phyloP scores from a whole-genome alignment of 2,113 vertebrate species.

The Morone saxatilis region DNA sequence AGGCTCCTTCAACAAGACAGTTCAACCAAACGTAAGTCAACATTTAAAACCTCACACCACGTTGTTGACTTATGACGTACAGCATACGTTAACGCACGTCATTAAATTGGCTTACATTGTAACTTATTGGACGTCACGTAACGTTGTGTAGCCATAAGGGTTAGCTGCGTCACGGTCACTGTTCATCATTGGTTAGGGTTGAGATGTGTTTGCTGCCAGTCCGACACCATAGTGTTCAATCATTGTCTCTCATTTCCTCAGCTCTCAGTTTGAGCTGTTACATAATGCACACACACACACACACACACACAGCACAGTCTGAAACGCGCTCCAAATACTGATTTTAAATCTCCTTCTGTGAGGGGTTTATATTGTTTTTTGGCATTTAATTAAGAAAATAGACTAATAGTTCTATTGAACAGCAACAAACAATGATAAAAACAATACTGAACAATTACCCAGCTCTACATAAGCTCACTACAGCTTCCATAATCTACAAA shows the following conservation, averaged over 20 bases:
- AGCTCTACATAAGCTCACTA: background rate
- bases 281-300: too few relatives aligned
- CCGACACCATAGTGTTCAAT: too few relatives aligned
- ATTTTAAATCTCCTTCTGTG: too few relatives aligned
- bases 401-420: background rate
- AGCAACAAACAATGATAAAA: background rate
- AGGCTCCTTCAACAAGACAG: background rate
- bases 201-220: background rate
- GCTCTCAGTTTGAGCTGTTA: too few relatives aligned
- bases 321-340: too few relatives aligned
- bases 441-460: background rate
- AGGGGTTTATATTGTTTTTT: background rate
- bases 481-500: too few relatives aligned
- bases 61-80: background rate
- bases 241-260: too few relatives aligned
- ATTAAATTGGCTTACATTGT: background rate
- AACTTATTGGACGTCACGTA: background rate
- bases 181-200: too few relatives aligned
- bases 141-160: too few relatives aligned
- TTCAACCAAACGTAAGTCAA: conserved; percentile 35
- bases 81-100: background rate
- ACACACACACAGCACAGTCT: too few relatives aligned
- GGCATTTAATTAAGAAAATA: background rate
- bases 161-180: background rate
- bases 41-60: background rate